Evolutionary conservation across 2,888 invertebrate species (phyloP), one percentile per base, ranked within the genome.

Genomic region (Calameuta idolon): DNA sequence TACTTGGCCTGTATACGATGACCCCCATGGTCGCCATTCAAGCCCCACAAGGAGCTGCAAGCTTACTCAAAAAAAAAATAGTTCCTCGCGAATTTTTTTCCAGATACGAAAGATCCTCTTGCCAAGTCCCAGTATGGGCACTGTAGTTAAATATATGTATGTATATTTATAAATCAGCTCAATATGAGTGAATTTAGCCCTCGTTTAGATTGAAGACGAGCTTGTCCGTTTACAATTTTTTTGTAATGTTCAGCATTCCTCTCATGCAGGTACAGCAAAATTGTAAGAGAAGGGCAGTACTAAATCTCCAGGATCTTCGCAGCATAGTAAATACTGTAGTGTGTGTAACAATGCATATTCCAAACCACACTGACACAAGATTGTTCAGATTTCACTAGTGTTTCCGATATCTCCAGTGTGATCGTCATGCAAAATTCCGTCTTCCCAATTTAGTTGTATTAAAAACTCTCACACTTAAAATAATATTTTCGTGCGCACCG

Each of bases 21-120:
- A 91, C 90, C 83, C 91, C 90, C 89, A 90, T 90, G 82, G 87
- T 87, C 85, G 89, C 89, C 91, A 91, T 91, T 85, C 84, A 85
- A 83, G 80, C 80, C 79, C 79, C 55, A 35, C 15, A 76, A 69
- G 75, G 79, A 82, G 85, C 77, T 77, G 9, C 23, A 35, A n/a
- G 34, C 23, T 15, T 55, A 23, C 9, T 55, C 33, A 33, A 33
- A 23, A 55, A 55, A 40, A 9, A 55, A 15, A 35, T 15, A 40
- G 15, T 55, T 23, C 23, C 55, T 55, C 15, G 5, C 15, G 40
- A 15, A 5, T 23, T 23, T 55, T 9, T 55, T 23, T 55, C 2
- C 55, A 9, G 9, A 55, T 55, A 15, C 55, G 55, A 55, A 55
- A 55, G 9, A 55, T 23, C 23, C 23, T 23, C 23, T 55, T 55